Evolutionary conservation across 2,113 vertebrate species (phyloP), one percentile per base, ranked within the genome.

Genomic region (Indri indri): DNA sequence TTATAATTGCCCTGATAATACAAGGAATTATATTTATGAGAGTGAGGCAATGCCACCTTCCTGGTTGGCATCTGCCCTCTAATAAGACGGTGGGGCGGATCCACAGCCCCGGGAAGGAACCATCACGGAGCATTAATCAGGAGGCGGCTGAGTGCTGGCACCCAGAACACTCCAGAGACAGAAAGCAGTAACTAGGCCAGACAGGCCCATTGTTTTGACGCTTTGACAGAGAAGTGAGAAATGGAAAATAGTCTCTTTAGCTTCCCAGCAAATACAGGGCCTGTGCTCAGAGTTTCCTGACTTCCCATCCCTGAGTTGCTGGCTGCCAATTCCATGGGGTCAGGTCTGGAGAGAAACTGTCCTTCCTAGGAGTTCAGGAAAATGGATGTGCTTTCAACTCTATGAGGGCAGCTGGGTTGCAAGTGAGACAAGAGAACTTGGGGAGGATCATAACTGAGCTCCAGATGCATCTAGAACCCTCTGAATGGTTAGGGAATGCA

Each of bases 101-200:
- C 1, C 5, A 2, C 27, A 3, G 85, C 25, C 10, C 30, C 42
- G 6, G 59, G 34, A 80, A 70, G 80, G 80, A 73, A 42, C 37
- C 85, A 8, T 83, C 50, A 8, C 57, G 30, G 61, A 47, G 54
- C 30, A 5, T 80, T 27, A 76, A 68, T 23, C 14, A 90, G 47
- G 50, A 40, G 27, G 79, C 37, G 54, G 79, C 88, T 3, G 12
- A 50, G 42, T 2, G 52, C 86, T 40, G 74, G 83, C 32, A 6
- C 92, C 68, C 0, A 59, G 80, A 80, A 34, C 32, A 8, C 90
- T 80, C 76, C 80, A 34, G 68, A 81, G 91, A 77, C 81, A 76
- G 93, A 91, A 34, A 23, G 34, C 89, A 37, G 63, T 40, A 87
- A 93, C 76, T 10, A 45, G 97, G 96, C 85, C 93, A 85, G 84